Percentiles rank a stretch among this genome's conserved stretches.
Conservation (phyloP, 2,113 vertebrate species). For the Spea multiplicata region DNA sequence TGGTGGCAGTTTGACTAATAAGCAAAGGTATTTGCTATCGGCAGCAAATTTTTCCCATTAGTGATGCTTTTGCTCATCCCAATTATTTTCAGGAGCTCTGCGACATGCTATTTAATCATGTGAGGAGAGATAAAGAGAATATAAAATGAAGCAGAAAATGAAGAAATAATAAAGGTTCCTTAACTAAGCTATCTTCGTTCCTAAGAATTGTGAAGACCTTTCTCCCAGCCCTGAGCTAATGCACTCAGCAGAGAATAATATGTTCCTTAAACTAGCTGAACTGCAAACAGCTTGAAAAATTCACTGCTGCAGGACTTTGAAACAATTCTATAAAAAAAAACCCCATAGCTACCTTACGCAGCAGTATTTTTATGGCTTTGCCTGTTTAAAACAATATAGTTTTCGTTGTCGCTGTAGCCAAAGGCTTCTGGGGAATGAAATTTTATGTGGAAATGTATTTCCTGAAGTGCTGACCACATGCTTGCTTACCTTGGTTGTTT, state of each 20-base stretch:
- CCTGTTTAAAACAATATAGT: conserved; percentile 36
- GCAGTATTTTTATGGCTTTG: conserved; percentile 44
- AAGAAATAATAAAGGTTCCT: conserved; percentile 26
- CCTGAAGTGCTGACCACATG: conserved; percentile 23
- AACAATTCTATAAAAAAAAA: conserved; percentile 32
- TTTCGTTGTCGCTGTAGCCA: conserved; percentile 12
- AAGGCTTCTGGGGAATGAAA: neutral
- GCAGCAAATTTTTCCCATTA: conserved; percentile 60
- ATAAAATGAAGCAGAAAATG: conserved; percentile 56
- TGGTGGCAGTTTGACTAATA: conserved; percentile 58
- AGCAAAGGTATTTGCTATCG: conserved; percentile 56
- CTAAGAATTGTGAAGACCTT: conserved; percentile 49
- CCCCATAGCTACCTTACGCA: conserved; percentile 26
- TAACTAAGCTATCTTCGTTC: conserved; percentile 46
- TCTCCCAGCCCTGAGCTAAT: conserved; percentile 36
- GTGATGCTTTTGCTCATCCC: conserved; percentile 58
- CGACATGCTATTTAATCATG: conserved; percentile 56
- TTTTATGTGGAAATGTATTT: conserved; percentile 26
- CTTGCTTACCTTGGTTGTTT: neutral
- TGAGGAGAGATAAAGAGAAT: conserved; percentile 54
- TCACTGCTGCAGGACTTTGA: conserved; percentile 42
- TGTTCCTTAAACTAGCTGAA: conserved; percentile 44
- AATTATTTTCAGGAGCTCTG: conserved; percentile 59
- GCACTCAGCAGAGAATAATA: conserved; percentile 43
- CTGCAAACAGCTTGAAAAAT: conserved; percentile 48